Conservation (phyloP, 2,113 vertebrate species). For the Lamprotornis superbus region DNA sequence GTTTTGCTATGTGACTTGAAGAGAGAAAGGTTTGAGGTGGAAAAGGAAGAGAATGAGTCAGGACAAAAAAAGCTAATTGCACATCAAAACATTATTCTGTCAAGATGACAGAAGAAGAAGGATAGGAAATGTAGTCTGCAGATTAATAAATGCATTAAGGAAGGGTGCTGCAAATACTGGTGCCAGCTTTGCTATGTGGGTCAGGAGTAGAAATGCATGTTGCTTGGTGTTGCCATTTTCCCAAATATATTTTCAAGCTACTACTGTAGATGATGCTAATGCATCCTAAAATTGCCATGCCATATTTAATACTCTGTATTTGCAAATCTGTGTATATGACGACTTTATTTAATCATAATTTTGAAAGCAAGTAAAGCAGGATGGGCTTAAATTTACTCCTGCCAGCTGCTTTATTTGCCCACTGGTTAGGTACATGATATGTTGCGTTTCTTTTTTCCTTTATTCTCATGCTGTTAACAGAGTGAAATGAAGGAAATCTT, state of each 20-base stretch:
- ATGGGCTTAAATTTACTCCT: neutral
- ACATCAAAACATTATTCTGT: neutral
- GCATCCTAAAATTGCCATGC: neutral
- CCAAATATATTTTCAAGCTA: neutral
- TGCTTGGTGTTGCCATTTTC: neutral
- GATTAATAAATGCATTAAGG: neutral
- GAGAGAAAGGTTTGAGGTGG: neutral
- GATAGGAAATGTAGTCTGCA: neutral
- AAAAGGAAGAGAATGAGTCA: neutral
- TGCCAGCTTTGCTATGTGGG: neutral
- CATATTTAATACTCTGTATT: neutral
- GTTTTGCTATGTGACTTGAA: neutral
- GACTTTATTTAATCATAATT: neutral
- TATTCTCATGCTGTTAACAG: neutral
- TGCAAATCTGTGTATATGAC: neutral
- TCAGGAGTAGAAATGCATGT: neutral
- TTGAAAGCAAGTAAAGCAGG: neutral
- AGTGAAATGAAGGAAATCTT: neutral
- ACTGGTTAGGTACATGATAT: neutral
- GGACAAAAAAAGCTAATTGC: neutral
- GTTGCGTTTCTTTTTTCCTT: neutral
- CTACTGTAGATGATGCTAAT: neutral
- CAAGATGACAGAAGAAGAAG: neutral
- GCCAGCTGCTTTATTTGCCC: neutral
- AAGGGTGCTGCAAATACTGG: neutral